Conservation (phyloP, 2,797 vertebrate genomes). For the Menidia menidia region DNA sequence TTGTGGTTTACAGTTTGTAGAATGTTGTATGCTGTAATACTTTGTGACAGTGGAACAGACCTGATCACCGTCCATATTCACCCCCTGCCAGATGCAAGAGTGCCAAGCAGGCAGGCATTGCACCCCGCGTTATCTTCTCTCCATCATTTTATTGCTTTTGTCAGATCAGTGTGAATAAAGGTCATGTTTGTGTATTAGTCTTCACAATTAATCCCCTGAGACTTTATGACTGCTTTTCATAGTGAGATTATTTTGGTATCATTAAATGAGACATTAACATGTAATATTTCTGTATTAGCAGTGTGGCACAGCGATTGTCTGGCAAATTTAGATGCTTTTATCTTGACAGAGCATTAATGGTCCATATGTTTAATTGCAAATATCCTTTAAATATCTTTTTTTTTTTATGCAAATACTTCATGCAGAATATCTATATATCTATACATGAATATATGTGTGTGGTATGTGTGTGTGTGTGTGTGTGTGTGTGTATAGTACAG, state of each 20-base stretch:
- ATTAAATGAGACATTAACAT: constrained; percentile 21
- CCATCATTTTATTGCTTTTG: constrained; percentile 15
- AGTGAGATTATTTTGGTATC: constrained; percentile 21
- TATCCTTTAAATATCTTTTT: too few species aligned
- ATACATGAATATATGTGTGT: too few species aligned
- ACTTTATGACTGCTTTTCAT: constrained; percentile 43
- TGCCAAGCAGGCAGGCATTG: constrained; percentile 48
- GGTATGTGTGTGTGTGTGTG: too few species aligned
- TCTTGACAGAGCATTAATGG: background rate
- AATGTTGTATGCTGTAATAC: constrained; percentile 31
- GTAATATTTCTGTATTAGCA: constrained; percentile 7
- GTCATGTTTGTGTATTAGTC: constrained; percentile 45
- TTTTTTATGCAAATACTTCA: too few species aligned
- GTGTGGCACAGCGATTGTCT: background rate
- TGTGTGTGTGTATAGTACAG: background rate
- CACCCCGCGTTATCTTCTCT: constrained; percentile 3
- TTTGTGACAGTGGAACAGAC: constrained; percentile 40
- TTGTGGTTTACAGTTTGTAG: constrained; percentile 42
- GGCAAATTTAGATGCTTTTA: constrained; percentile 5
- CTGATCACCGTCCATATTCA: constrained; percentile 55
- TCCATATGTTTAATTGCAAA: background rate
- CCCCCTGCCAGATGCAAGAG: constrained; percentile 49
- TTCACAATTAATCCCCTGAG: constrained; percentile 45
- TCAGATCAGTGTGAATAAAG: constrained; percentile 14
- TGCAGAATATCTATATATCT: too few species aligned